phyloP scores from a whole-genome alignment of 2,797 vertebrate genomes.

The Sebastiscus albofasciatus region DNA sequence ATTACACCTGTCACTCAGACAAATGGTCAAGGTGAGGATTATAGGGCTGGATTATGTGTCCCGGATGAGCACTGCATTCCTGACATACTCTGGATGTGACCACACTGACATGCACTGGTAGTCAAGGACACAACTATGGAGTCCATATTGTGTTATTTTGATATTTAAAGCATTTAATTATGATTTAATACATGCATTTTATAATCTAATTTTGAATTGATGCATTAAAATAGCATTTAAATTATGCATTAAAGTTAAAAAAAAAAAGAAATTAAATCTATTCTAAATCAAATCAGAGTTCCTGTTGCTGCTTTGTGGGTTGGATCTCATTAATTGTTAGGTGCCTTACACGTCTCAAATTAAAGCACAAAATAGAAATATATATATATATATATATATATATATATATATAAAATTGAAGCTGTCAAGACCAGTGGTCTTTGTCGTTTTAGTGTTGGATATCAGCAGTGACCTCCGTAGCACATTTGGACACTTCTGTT shows the following conservation, averaged over 20 bases:
- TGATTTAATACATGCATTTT: background rate
- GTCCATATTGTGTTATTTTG: background rate
- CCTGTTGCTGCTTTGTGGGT: background rate
- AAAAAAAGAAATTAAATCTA: background rate
- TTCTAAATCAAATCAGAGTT: background rate
- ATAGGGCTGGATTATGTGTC: conserved; percentile 44
- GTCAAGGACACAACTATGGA: background rate
- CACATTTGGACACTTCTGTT: background rate
- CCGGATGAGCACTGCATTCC: conserved; percentile 31
- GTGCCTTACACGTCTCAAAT: background rate
- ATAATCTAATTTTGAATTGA: background rate
- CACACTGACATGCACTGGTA: background rate
- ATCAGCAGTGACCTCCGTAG: background rate
- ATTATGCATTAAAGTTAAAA: background rate
- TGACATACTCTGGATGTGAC: conserved; percentile 24
- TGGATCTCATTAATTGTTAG: background rate
- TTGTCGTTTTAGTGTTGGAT: too few species aligned
- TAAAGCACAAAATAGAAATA: background rate
- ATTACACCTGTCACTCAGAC: conserved; percentile 44
- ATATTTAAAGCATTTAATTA: background rate
- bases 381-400: background rate
- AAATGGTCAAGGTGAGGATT: conserved; percentile 56
- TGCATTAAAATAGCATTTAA: background rate
- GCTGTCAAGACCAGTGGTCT: background rate
- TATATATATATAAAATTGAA: background rate